Percentiles rank a stretch among this genome's conserved stretches.
Evolutionary conservation across 2,113 vertebrate species (phyloP).

Genomic region (Sorex fumeus): DNA sequence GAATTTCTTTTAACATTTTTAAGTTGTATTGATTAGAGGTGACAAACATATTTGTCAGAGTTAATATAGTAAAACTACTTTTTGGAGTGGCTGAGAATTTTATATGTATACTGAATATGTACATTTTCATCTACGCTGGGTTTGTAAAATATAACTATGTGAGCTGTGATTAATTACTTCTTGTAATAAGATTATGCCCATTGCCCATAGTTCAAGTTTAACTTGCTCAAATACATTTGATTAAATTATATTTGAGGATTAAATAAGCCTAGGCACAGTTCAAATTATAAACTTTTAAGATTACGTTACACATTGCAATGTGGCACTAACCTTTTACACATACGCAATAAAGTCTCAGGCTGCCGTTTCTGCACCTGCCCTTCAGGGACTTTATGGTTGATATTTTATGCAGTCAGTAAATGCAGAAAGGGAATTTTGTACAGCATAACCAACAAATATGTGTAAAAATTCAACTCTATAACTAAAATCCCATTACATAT

Average conservation of each 20-base stretch:
- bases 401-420: constrained; percentile 62
- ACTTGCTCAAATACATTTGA: not conserved
- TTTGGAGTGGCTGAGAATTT: not conserved
- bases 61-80: not conserved
- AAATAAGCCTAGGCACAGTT: not conserved
- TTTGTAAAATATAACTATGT: constrained; percentile 10
- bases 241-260: constrained; percentile 21
- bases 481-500: constrained; percentile 63
- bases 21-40: not conserved
- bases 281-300: constrained; percentile 70
- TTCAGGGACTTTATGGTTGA: constrained; percentile 69
- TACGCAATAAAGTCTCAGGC: constrained; percentile 28
- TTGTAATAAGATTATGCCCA: constrained; percentile 23
- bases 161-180: constrained; percentile 13
- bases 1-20: not conserved
- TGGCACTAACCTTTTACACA: constrained; percentile 66
- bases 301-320: constrained; percentile 40
- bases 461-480: constrained; percentile 59
- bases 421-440: constrained; percentile 52
- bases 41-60: constrained; percentile 8
- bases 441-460: constrained; percentile 43
- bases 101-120: not conserved
- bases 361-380: constrained; percentile 67
- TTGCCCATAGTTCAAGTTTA: constrained; percentile 2
- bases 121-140: not conserved